Evolutionary conservation across 2,797 vertebrate species (phyloP).

Genomic region (Cynodonichthys magdalenae): DNA sequence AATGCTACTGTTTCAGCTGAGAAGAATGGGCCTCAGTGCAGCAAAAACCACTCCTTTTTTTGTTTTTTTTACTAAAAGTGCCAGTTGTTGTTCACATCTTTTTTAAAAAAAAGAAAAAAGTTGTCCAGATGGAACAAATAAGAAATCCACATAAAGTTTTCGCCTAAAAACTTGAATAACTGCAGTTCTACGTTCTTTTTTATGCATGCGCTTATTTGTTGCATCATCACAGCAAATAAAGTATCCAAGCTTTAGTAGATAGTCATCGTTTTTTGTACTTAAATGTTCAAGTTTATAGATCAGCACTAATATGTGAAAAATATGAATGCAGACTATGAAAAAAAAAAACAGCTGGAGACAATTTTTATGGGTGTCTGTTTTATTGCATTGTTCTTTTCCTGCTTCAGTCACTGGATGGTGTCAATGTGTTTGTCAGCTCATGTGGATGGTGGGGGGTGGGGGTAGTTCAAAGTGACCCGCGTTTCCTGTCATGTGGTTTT

Average conservation of each 20-base stretch:
- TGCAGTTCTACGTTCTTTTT: slow-evolving; percentile 7
- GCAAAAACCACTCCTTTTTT: slow-evolving; percentile 22
- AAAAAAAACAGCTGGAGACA: background rate
- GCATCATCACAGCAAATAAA: slow-evolving; percentile 16
- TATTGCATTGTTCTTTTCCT: slow-evolving; percentile 7
- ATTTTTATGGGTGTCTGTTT: slow-evolving; percentile 14
- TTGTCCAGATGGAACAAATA: slow-evolving; percentile 55
- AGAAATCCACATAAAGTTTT: slow-evolving; percentile 12
- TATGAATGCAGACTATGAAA: slow-evolving; percentile 15
- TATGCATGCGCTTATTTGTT: slow-evolving; percentile 4
- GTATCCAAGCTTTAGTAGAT: background rate
- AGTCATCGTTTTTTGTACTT: slow-evolving; percentile 8
- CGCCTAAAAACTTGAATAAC: slow-evolving; percentile 7
- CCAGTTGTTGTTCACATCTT: slow-evolving; percentile 51
- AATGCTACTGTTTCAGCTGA: slow-evolving; percentile 73
- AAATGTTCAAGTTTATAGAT: slow-evolving; percentile 15
- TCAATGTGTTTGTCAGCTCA: slow-evolving; percentile 52
- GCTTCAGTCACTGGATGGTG: slow-evolving; percentile 22
- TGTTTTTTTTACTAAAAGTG: slow-evolving; percentile 9
- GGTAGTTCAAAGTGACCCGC: slow-evolving; percentile 71
- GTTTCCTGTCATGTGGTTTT: slow-evolving; percentile 82
- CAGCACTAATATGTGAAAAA: slow-evolving; percentile 2
- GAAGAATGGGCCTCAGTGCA: slow-evolving; percentile 53
- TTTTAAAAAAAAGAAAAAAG: slow-evolving; percentile 45
- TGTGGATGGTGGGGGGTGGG: slow-evolving; percentile 6